These are phyloP conservation scores for Drosophila gaucha DNA, from an alignment of 2,888 invertebrate genomes.

Conservation along the genomic window DNA sequence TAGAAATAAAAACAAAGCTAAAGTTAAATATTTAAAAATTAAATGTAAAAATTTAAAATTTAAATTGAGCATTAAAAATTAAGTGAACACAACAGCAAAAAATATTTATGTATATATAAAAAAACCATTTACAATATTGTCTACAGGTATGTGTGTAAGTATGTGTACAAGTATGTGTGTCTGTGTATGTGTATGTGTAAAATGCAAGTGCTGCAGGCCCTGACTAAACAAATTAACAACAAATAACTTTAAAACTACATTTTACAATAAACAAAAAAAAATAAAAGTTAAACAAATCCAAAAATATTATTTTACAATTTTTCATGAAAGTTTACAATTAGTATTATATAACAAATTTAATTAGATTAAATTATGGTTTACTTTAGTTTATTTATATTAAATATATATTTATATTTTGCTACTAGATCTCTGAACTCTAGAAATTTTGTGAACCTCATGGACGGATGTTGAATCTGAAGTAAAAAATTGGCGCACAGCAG, in stretches of 20 bases:
- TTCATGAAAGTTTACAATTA: constrained; percentile 24
- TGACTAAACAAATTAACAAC: constrained; percentile 56
- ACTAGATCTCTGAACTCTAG: constrained; percentile 41
- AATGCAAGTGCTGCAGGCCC: constrained; percentile 52
- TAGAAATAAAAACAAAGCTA: constrained; percentile 35
- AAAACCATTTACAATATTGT: constrained; percentile 70
- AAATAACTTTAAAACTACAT: constrained; percentile 21
- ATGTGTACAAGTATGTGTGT: constrained; percentile 15
- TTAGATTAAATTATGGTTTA: constrained; percentile 8
- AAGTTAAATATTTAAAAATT: constrained; percentile 31
- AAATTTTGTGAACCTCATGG: constrained; percentile 73
- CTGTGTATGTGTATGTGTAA: constrained; percentile 29
- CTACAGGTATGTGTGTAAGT: constrained; percentile 47
- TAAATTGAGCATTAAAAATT: constrained; percentile 45
- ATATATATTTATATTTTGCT: constrained; percentile 8
- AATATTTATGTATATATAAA: background rate
- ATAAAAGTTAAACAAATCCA: constrained; percentile 14
- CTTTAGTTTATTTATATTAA: background rate
- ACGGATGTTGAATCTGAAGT: constrained; percentile 78
- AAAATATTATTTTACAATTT: constrained; percentile 7
- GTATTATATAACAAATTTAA: constrained; percentile 25
- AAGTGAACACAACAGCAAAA: constrained; percentile 69
- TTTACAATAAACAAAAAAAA: constrained; percentile 16
- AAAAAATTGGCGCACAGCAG: constrained; percentile 72
- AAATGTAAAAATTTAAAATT: constrained; percentile 43